These are phyloP conservation scores for Epinephelus coioides DNA, from an alignment of 2,797 vertebrate genomes.

Conservation along the genomic window DNA sequence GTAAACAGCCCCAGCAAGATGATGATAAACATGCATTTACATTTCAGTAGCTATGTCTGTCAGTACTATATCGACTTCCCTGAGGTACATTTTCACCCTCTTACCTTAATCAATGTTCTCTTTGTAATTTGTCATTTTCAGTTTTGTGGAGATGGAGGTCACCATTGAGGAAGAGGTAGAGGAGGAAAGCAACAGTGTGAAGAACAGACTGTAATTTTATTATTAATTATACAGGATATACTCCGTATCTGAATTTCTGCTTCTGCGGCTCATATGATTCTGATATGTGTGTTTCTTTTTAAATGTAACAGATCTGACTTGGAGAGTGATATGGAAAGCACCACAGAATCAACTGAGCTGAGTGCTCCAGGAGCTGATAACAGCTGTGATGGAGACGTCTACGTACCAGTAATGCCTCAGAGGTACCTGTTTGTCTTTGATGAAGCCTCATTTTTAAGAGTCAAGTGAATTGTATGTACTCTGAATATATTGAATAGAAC, in stretches of 20 bases:
- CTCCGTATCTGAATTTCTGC: neutral
- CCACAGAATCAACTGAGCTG: neutral
- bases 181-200: neutral
- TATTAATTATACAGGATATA: neutral
- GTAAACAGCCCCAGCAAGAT: neutral
- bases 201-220: constrained; percentile 25
- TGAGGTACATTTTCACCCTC: too few relatives aligned
- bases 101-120: neutral
- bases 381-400: constrained; percentile 22
- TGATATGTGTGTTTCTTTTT: neutral
- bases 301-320: constrained; percentile 1
- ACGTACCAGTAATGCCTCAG: constrained; percentile 25
- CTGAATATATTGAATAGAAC: too few relatives aligned
- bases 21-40: too few relatives aligned
- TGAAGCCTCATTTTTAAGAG: too few relatives aligned
- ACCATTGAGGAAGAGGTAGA: neutral
- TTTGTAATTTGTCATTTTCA: constrained; percentile 12
- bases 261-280: constrained; percentile 13
- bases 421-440: neutral
- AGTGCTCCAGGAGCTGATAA: constrained; percentile 19
- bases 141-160: constrained; percentile 42
- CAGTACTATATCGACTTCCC: neutral
- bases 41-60: neutral
- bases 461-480: too few relatives aligned
- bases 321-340: constrained; percentile 4